phyloP scores from a whole-genome alignment of 35 echinoderm and acorn worm genomes.

The Antedon bifida region DNA sequence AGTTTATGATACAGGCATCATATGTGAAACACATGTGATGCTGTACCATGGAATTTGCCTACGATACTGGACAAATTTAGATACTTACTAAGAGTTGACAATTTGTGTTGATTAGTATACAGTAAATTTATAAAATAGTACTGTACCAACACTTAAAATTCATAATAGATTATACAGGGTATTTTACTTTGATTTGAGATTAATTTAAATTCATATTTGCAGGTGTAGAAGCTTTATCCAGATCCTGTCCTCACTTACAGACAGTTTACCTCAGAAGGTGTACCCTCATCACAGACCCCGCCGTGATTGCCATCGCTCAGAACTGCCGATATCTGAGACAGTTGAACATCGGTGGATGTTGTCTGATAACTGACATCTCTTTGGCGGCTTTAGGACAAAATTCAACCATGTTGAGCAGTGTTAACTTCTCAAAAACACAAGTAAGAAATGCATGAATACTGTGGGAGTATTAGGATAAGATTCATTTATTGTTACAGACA shows the following conservation, averaged over 20 bases:
- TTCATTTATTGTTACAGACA: too few relatives aligned
- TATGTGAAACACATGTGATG: too few relatives aligned
- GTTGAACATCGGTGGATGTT: slow-evolving; percentile 81
- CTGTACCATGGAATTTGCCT: too few relatives aligned
- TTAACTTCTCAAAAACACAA: slow-evolving; percentile 81
- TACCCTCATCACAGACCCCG: slow-evolving; percentile 39
- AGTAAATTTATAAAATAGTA: too few relatives aligned
- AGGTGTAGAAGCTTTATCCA: slow-evolving; percentile 60
- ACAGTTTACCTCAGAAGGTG: slow-evolving; percentile 57
- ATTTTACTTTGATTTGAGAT: too few relatives aligned
- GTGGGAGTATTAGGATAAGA: too few relatives aligned
- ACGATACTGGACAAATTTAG: too few relatives aligned
- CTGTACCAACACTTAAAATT: too few relatives aligned
- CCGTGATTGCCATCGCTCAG: slow-evolving; percentile 50
- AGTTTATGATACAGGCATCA: too few relatives aligned
- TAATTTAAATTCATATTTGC: background rate
- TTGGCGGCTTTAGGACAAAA: slow-evolving; percentile 59
- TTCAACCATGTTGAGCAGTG: slow-evolving; percentile 50
- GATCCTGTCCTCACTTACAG: slow-evolving; percentile 49
- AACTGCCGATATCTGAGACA: slow-evolving; percentile 55
- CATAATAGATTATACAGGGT: too few relatives aligned
- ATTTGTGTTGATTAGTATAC: too few relatives aligned
- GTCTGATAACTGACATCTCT: slow-evolving; percentile 49
- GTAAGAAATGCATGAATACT: slow-evolving; percentile 17
- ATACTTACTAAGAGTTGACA: too few relatives aligned